Percentiles rank a stretch among this genome's conserved stretches.
These are phyloP conservation scores for Oncorhynchus tshawytscha DNA, from an alignment of 2,113 vertebrate genomes.

Conservation along the genomic window DNA sequence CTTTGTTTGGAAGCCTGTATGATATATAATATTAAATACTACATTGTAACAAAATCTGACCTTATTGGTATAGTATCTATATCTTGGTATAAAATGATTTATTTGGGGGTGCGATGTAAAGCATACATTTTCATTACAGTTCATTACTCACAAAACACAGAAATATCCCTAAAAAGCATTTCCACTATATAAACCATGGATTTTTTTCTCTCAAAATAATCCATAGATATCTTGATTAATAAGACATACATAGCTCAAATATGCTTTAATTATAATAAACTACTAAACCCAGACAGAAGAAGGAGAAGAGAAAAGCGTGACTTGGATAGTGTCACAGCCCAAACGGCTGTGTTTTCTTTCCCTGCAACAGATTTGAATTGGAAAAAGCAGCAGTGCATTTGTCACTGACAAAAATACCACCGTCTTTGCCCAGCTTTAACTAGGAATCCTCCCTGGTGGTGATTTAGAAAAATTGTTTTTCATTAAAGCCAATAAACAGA, in stretches of 20 bases:
- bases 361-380: constrained; percentile 67
- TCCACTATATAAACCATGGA: constrained; percentile 3
- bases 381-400: constrained; percentile 63
- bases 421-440: too few relatives aligned
- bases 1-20: too few relatives aligned
- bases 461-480: too few relatives aligned
- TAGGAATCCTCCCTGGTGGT: constrained; percentile 10
- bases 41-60: too few relatives aligned
- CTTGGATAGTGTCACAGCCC: constrained; percentile 2
- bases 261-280: constrained; percentile 34
- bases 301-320: not conserved
- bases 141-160: too few relatives aligned
- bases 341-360: constrained; percentile 47
- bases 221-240: constrained; percentile 17
- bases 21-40: not conserved
- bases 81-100: too few relatives aligned
- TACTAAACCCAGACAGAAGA: constrained; percentile 13
- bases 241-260: constrained; percentile 7
- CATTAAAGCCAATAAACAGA: too few relatives aligned
- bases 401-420: too few relatives aligned
- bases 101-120: too few relatives aligned
- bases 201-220: constrained; percentile 4
- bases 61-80: too few relatives aligned
- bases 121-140: not conserved
- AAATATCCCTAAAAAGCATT: constrained; percentile 9